Evolutionary conservation across 2,888 invertebrate species (phyloP).

Genomic region (Lasioglossum calceatum): DNA sequence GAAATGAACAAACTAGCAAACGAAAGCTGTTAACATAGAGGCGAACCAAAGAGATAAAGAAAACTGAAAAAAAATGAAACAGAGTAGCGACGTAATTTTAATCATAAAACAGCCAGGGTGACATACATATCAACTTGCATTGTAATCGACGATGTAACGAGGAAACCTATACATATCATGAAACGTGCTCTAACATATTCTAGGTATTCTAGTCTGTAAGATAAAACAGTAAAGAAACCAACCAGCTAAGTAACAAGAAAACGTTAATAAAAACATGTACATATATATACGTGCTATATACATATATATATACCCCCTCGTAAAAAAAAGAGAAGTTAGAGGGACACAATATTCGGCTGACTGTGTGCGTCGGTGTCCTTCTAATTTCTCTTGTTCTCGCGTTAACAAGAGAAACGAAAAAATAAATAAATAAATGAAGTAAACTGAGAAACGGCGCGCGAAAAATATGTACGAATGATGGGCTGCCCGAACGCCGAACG

Average conservation of each 20-base stretch:
- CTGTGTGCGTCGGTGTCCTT: constrained; percentile 3
- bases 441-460: background rate
- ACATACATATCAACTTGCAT: constrained; percentile 80
- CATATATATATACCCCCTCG: constrained; percentile 22
- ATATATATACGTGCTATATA: constrained; percentile 25
- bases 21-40: constrained; percentile 27
- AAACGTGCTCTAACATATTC: constrained; percentile 75
- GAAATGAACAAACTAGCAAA: background rate
- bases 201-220: constrained; percentile 63
- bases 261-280: constrained; percentile 20
- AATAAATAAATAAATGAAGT: background rate
- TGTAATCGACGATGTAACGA: constrained; percentile 74
- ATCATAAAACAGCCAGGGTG: constrained; percentile 51
- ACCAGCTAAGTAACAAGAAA: constrained; percentile 9
- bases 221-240: constrained; percentile 31
- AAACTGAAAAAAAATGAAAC: background rate
- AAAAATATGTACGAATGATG: constrained; percentile 18
- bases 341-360: constrained; percentile 14
- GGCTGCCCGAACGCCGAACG: constrained; percentile 64
- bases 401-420: background rate
- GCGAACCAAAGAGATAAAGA: constrained; percentile 11
- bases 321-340: constrained; percentile 25
- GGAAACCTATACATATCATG: constrained; percentile 82
- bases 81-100: constrained; percentile 37
- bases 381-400: constrained; percentile 25